Base-by-base conservation (phyloP, 1,140 invertebrate species). In the Olivierus martensii region DNA sequence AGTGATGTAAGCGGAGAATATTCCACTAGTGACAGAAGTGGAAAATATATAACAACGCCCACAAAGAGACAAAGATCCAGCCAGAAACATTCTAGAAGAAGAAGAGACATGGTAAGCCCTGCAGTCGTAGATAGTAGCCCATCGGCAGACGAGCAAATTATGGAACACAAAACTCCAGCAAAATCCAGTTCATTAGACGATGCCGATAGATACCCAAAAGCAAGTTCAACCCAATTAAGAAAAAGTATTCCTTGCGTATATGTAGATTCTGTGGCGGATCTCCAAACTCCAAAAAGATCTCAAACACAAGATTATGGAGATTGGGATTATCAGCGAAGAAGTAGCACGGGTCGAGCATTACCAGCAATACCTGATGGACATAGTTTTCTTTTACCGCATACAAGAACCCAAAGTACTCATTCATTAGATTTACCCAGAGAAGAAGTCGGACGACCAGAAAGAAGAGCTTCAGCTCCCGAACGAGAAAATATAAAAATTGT, bases 401-500 rank as follows among this genome's bases (percentile, higher is more conserved):
- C 15, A 3, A 11, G 22, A 17, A 58, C 47, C 3, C 36, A 34
- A n/a, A 52, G 44, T 43, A 55, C 53, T 7, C 39, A 41, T 51
- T 55, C 57, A 19, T 57, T 62, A 6, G 61, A 62, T 28, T 46
- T 62, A 19, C 53, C 61, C 6, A 5, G 49, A 39, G 17, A 35
- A 22, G 28, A 51, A 39, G 12, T 35, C 47, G 22, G 46, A 12
- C 9, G 52, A 51, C 15, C 56, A 46, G 37, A 51, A 17, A 55
- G 62, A 51, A 21, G 62, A 41, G 62, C 62, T 14, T 63, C 87
- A 15, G 83, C 83, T 48, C 65, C 68, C 1, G 87, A 91, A 62
- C 86, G 86, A 1, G 87, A 92, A 69, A 85, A 84, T 45, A 91
- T 92, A 59, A 83, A 87, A 61, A 91, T 91, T 59, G 87, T 92